These are phyloP conservation scores for Tetramorium simillimum DNA, from an alignment of 1,140 invertebrate species.

Conservation along the genomic window DNA sequence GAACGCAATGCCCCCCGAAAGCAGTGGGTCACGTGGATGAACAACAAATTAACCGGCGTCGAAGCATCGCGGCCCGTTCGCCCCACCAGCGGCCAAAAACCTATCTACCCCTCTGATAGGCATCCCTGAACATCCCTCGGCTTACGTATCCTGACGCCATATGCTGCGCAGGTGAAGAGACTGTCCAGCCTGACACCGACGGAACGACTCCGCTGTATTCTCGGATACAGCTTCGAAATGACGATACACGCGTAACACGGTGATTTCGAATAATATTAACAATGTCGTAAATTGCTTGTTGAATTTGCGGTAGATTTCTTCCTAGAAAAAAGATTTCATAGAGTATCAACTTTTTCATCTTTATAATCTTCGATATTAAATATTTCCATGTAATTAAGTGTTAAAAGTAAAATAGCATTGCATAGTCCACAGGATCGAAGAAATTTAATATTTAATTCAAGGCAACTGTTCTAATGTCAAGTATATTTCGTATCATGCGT, in stretches of 20 bases:
- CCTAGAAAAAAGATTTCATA: not conserved
- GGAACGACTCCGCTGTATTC: conserved; percentile 24
- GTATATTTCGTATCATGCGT: not conserved
- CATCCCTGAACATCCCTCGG: conserved; percentile 75
- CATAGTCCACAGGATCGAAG: not conserved
- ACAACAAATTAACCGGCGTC: conserved; percentile 77
- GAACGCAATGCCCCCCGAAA: conserved; percentile 67
- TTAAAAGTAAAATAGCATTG: not conserved
- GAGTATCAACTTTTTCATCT: not conserved
- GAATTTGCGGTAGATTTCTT: not conserved
- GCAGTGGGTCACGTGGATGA: conserved; percentile 74
- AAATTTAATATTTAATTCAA: conserved; percentile 3
- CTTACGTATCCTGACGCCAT: conserved; percentile 69
- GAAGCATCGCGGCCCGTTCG: conserved; percentile 63
- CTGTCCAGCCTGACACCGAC: conserved; percentile 50
- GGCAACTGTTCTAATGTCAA: not conserved
- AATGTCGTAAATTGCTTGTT: not conserved
- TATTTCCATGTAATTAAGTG: not conserved
- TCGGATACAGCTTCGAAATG: conserved; percentile 19
- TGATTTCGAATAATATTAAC: not conserved
- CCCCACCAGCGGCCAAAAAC: conserved; percentile 68
- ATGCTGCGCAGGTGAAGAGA: conserved; percentile 79
- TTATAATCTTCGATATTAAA: not conserved
- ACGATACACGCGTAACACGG: not conserved
- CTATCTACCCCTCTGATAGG: conserved; percentile 71